Percentiles rank a stretch among this genome's conserved stretches.
Conservation (phyloP, 2,113 vertebrate species). For the Solenodon paradoxus region DNA sequence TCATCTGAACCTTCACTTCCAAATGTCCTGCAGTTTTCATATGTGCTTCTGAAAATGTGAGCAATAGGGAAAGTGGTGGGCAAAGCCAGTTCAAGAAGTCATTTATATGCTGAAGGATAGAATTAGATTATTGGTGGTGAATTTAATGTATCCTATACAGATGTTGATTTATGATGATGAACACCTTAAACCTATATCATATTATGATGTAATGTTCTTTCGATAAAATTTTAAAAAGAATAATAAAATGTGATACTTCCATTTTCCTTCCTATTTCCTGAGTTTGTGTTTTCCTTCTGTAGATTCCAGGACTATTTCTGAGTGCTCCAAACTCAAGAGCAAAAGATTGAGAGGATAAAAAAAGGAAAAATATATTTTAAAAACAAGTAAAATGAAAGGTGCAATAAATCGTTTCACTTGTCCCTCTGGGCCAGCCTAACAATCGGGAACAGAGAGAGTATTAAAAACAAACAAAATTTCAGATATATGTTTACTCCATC, state of each 20-base stretch:
- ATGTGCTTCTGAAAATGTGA: background rate
- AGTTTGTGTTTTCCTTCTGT: background rate
- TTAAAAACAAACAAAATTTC: background rate
- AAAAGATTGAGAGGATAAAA: background rate
- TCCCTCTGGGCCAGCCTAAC: background rate
- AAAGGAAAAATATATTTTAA: background rate
- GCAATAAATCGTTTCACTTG: background rate
- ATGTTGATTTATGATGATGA: too few relatives aligned
- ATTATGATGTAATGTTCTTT: too few relatives aligned
- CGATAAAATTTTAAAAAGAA: too few relatives aligned
- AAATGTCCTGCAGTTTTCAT: background rate
- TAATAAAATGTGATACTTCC: too few relatives aligned
- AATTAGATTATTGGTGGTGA: too few relatives aligned
- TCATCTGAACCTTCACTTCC: background rate
- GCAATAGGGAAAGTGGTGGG: constrained; percentile 5
- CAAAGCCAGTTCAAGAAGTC: too few relatives aligned
- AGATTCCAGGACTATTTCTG: background rate
- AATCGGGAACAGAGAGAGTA: background rate
- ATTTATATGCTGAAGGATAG: too few relatives aligned
- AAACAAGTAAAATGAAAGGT: constrained; percentile 28
- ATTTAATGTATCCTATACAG: too few relatives aligned
- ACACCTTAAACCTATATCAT: too few relatives aligned
- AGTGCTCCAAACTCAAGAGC: background rate
- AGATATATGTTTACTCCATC: background rate
- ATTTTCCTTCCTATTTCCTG: background rate